Evolutionary conservation across 92 coral and sea anemone species (phyloP).

Genomic region (Blastomussa wellsi): DNA sequence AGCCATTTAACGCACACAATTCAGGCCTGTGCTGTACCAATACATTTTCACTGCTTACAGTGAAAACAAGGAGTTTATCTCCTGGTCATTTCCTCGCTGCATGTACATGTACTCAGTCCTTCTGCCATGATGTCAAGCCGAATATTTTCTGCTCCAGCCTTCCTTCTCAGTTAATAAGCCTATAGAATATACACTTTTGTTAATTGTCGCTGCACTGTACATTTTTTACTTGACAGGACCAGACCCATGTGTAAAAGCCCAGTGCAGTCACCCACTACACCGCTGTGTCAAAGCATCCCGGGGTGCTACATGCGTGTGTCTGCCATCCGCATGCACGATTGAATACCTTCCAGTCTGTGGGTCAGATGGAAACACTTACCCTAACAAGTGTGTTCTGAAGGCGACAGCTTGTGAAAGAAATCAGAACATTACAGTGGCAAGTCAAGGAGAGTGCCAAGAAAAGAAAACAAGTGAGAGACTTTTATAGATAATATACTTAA

Average conservation of each 20-base stretch:
- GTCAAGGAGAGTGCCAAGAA: conserved; percentile 37
- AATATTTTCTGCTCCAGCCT: too few relatives aligned
- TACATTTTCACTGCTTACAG: too few relatives aligned
- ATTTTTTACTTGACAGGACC: conserved; percentile 6
- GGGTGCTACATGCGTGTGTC: conserved; percentile 68
- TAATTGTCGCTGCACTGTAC: neutral
- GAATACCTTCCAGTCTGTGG: conserved; percentile 80
- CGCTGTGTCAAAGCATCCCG: conserved; percentile 46
- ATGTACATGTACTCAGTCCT: too few relatives aligned
- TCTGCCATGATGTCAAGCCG: too few relatives aligned
- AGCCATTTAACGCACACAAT: too few relatives aligned
- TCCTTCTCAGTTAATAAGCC: too few relatives aligned
- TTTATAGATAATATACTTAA: conserved; percentile 21
- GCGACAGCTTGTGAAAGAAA: conserved; percentile 67
- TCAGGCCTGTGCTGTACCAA: too few relatives aligned
- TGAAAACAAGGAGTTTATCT: too few relatives aligned
- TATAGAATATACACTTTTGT: neutral
- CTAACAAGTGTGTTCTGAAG: conserved; percentile 69
- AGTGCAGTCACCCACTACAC: conserved; percentile 75
- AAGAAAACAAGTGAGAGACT: conserved; percentile 29
- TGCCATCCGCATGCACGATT: conserved; percentile 38
- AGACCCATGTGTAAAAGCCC: conserved; percentile 67
- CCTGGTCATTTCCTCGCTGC: too few relatives aligned
- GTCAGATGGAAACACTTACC: conserved; percentile 79
- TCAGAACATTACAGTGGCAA: conserved; percentile 34